Conservation (phyloP, 2,888 invertebrate species). For the Tridacna crocea region DNA sequence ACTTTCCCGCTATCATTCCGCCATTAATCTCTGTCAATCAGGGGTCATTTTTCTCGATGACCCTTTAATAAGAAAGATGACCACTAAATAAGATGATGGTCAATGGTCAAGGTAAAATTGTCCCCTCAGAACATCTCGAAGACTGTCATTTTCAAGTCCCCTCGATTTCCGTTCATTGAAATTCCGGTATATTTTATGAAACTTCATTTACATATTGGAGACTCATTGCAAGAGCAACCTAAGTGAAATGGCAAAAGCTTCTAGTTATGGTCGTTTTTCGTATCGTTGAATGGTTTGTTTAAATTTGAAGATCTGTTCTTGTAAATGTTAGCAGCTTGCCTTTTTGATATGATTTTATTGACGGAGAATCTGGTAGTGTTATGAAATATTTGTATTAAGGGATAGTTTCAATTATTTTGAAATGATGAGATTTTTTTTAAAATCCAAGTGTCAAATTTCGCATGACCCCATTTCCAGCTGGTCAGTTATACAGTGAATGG, state of each 20-base stretch:
- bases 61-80: slow-evolving; percentile 40
- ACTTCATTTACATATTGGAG: slow-evolving; percentile 42
- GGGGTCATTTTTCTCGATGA: slow-evolving; percentile 39
- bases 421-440: slow-evolving; percentile 8
- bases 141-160: slow-evolving; percentile 38
- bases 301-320: not conserved
- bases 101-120: slow-evolving; percentile 7
- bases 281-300: not conserved
- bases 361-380: not conserved
- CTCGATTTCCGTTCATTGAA: slow-evolving; percentile 41
- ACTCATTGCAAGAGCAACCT: not conserved
- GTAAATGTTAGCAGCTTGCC: slow-evolving; percentile 13
- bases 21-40: slow-evolving; percentile 57
- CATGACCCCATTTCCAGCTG: slow-evolving; percentile 12
- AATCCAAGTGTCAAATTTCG: slow-evolving; percentile 10
- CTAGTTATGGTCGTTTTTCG: not conserved
- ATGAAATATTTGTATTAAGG: not conserved
- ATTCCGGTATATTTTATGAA: slow-evolving; percentile 28
- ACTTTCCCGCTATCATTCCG: slow-evolving; percentile 50
- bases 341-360: slow-evolving; percentile 17
- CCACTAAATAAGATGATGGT: slow-evolving; percentile 24
- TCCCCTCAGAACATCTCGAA: slow-evolving; percentile 3
- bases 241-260: not conserved
- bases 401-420: slow-evolving; percentile 1
- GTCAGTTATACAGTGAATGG: slow-evolving; percentile 14